Evolutionary conservation across 2,888 invertebrate species (phyloP).

Genomic region (Nebria salina): DNA sequence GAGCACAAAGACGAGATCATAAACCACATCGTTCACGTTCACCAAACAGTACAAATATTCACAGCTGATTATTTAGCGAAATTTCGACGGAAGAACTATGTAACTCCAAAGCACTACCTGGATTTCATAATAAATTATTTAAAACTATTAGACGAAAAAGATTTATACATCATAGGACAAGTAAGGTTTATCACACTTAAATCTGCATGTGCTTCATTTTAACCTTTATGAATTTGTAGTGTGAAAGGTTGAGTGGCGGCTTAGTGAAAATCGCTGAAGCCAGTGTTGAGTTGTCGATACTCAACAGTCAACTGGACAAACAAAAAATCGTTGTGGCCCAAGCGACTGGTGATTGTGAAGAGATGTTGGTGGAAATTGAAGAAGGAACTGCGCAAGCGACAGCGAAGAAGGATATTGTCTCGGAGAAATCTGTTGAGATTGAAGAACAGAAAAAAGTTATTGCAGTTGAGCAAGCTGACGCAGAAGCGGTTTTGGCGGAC

Average conservation of each 20-base stretch:
- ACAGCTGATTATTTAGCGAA: constrained; percentile 77
- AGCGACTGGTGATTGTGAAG: constrained; percentile 84
- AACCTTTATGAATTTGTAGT: constrained; percentile 60
- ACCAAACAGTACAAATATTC: constrained; percentile 77
- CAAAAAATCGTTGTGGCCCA: constrained; percentile 85
- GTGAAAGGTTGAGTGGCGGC: constrained; percentile 76
- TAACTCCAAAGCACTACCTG: constrained; percentile 92
- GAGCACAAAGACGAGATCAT: constrained; percentile 76
- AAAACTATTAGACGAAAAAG: constrained; percentile 77
- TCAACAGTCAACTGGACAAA: constrained; percentile 82
- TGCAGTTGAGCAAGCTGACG: constrained; percentile 82
- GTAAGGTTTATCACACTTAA: constrained; percentile 51
- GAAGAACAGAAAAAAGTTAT: constrained; percentile 84
- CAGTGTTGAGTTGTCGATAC: constrained; percentile 78
- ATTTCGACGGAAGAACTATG: constrained; percentile 83
- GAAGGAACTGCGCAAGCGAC: constrained; percentile 76
- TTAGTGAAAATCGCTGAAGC: constrained; percentile 89
- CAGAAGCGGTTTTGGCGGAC: constrained; percentile 80
- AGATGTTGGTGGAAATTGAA: constrained; percentile 79
- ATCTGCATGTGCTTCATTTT: not conserved
- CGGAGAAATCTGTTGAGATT: constrained; percentile 82
- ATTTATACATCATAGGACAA: constrained; percentile 68
- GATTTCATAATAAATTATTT: constrained; percentile 86
- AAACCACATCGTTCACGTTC: constrained; percentile 87
- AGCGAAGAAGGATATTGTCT: constrained; percentile 82